Base-by-base conservation (phyloP, 2,888 invertebrate species). In the Epinotia demarniana region DNA sequence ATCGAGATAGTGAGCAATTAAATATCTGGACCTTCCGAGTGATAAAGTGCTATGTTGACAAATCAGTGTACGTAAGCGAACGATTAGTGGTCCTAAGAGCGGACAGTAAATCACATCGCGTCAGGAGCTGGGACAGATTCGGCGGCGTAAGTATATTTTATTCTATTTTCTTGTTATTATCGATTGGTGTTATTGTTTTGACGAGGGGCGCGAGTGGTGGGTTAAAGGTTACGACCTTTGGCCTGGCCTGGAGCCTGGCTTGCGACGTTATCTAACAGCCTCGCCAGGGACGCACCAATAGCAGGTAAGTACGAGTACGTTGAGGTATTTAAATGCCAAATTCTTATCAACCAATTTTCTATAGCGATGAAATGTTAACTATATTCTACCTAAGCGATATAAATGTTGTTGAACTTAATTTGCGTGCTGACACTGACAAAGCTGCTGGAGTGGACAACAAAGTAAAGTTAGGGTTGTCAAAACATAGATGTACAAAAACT, bases 201-300 rank as follows among this genome's bases (percentile, higher is more conserved):
- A 85, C 79, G 84, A 82, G 84, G 82, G 80, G 78, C 80, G 78
- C 77, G 75, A 80, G 78, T 80, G 80, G 82, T 82, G 81, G 82
- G 85, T 81, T 85, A 91, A 92, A 92, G 91, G 91, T 92, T 90
- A 87, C 82, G 90, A 91, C 90, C 91, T 87, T 87, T 78, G 77
- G 78, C 80, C 78, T 78, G 82, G 79, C 71, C 81, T 80, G 81
- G 82, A 83, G 83, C 83, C 80, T 84, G 85, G 82, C 79, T 81
- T 79, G 81, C 83, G 85, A 83, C 84, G 89, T 90, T 91, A 91
- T 85, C 90, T 91, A 90, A 91, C 87, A 84, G 83, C 81, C 84
- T 76, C 68, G 71, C 49, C 49, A 64, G 75, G 27, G 72, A 72
- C 66, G 46, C 61, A 46, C 66, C 72, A 62, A 72, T 76, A 76